Evolutionary conservation across 2,797 vertebrate species (phyloP).

Genomic region (Novumbra hubbsi): DNA sequence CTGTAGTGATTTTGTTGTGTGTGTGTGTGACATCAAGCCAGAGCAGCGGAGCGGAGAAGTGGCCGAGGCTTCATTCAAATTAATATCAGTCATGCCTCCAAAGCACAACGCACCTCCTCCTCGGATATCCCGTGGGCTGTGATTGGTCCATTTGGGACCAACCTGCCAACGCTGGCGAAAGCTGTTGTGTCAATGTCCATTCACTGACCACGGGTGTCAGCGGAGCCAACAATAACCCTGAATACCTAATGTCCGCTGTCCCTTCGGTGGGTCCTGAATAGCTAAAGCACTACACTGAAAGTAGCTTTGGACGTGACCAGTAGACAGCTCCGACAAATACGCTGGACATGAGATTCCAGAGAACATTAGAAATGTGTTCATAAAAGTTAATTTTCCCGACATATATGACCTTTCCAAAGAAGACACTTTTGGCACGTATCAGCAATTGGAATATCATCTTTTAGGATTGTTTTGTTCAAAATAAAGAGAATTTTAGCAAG

Average conservation of each 20-base stretch:
- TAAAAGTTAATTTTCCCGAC: slow-evolving; percentile 14
- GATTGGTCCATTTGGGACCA: slow-evolving; percentile 59
- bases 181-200: slow-evolving; percentile 55
- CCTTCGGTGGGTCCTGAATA: slow-evolving; percentile 30
- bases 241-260: slow-evolving; percentile 64
- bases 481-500: slow-evolving; percentile 1
- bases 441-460: slow-evolving; percentile 5
- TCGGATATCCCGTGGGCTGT: slow-evolving; percentile 14
- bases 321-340: slow-evolving; percentile 36
- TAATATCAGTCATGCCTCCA: slow-evolving; percentile 22
- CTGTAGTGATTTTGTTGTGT: slow-evolving; percentile 10
- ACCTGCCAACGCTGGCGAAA: slow-evolving; percentile 56
- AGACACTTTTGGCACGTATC: slow-evolving; percentile 1
- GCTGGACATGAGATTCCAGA: slow-evolving; percentile 16
- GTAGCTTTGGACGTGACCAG: slow-evolving; percentile 62
- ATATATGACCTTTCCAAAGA: background rate
- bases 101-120: slow-evolving; percentile 12
- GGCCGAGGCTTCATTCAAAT: slow-evolving; percentile 22
- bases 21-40: slow-evolving; percentile 23
- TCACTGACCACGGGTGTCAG: slow-evolving; percentile 45
- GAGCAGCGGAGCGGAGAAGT: slow-evolving; percentile 11
- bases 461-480: background rate
- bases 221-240: slow-evolving; percentile 61
- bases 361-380: slow-evolving; percentile 31
- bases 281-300: slow-evolving; percentile 37